Evolutionary conservation across 1,140 invertebrate genomes (phyloP), one percentile per base, ranked within the genome.

Genomic region (Zaprionus inermis): DNA sequence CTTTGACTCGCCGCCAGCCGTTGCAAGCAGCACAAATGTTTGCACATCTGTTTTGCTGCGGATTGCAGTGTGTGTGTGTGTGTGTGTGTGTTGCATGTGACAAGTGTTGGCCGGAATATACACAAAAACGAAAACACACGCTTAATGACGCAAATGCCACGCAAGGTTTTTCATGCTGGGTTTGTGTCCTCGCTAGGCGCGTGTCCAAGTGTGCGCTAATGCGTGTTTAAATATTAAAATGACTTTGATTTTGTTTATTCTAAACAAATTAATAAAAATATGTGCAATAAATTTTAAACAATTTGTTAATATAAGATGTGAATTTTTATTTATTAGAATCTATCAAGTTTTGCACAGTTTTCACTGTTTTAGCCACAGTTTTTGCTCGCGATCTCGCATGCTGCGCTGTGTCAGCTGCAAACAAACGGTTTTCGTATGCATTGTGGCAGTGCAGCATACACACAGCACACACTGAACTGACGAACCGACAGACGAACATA

Each of bases 21-120:
- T 49, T 20, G 64, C 49, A 16, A 9, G 75, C 54, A 28, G 24
- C 24, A 28, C 76, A 76, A 79, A 88, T 83, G 76, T 78, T 88
- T 83, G 83, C 74, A 72, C 72, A 76, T 74, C 69, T 36, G 22
- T 9, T 34, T 12, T 28, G 32, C 24, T n/a, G 22, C 11, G 52
- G 24, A 12, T 22, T 36, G 14, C 1, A 2, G 4, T 24, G 22
- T 24, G 24, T 28, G 24, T 28, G 24, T 4, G 24, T 28, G 24
- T 4, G 3, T 28, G 24, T 5, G 24, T 28, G n/a, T 22, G 20
- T 46, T n/a, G 18, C 51, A 22, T 34, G 46, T 36, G 46, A 52
- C 44, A 22, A 54, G 12, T 24, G 22, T 28, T 20, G 16, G 10
- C 49, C 18, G 18, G 18, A 46, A 46, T 46, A 18, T 46, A 22